Base-by-base conservation (phyloP, 2,797 vertebrate species). In the Chelon labrosus region DNA sequence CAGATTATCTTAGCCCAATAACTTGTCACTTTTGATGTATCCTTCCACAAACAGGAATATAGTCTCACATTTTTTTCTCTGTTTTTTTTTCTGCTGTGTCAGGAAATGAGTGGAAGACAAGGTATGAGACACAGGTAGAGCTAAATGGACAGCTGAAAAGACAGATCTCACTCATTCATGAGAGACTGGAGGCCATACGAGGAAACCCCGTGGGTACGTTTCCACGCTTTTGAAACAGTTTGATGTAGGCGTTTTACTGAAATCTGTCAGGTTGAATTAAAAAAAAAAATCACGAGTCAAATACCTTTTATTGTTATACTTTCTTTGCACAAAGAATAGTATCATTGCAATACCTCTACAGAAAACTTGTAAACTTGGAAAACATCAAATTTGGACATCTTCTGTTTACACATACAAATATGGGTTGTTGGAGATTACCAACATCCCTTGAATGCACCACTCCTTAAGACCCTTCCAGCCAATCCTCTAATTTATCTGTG, bases 91-190 rank as follows among this genome's bases (percentile, higher is more conserved):
- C 27, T 59, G 17, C 25, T 50, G 22, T 71, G 0, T 70, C 76
- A 97, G 97, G 87, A 71, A 95, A 93, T 86, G 96, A 98, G 82
- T 98, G 97, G 97, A 97, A 95, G 92, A 96, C 94, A 1, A 94
- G 94, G 64, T 97, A 94, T 55, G 96, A 97, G 87, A 96, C 94
- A 1, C 96, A 97, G 91, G 59, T 90, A 37, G 97, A 98, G 86
- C 47, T 98, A 49, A 98, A 97, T 25, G 91, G 91, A 70, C 95
- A 97, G 70, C 66, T 97, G 76, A 87, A 96, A 78, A 94, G 95
- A 25, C 96, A 98, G 85, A 95, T 96, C 75, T 66, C 83, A 47
- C 82, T 92, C 50, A 91, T 97, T 56, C 89, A 70, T 60, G 92
- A 94, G 74, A 96, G 95, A 79, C 90, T 96, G 81, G 93, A 96